Evolutionary conservation across 2,113 vertebrate genomes (phyloP).

Genomic region (Zosterops borbonicus): DNA sequence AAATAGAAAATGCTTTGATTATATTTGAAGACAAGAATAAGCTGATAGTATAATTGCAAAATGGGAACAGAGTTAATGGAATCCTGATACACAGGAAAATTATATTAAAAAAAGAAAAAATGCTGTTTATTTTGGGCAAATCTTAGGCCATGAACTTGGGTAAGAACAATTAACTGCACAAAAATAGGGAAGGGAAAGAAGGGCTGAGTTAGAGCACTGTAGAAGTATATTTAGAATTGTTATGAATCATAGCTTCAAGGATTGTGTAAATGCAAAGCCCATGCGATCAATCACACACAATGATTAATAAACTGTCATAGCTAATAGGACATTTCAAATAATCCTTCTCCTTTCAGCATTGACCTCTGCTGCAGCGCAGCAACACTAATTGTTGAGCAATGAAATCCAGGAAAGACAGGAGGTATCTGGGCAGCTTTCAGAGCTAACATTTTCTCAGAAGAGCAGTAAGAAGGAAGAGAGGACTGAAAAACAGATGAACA

Average conservation of each 20-base stretch:
- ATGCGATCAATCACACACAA: neutral
- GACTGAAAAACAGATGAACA: neutral
- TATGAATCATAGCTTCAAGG: constrained; percentile 19
- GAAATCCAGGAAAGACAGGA: neutral
- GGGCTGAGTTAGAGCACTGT: neutral
- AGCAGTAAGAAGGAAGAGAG: neutral
- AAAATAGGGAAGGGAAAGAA: neutral
- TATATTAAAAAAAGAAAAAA: neutral
- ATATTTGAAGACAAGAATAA: neutral
- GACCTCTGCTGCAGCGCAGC: neutral
- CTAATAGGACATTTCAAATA: neutral
- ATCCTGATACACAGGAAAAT: neutral
- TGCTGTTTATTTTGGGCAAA: neutral
- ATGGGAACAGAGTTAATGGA: neutral
- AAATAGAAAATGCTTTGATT: neutral
- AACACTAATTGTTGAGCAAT: neutral
- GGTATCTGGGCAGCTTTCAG: neutral
- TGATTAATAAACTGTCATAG: constrained; percentile 28
- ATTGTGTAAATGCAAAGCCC: neutral
- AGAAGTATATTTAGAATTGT: neutral
- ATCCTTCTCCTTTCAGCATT: neutral
- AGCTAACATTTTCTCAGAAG: neutral
- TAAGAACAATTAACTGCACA: neutral
- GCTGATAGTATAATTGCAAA: neutral
- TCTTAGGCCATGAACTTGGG: neutral